Percentiles rank a stretch among this genome's conserved stretches.
Evolutionary conservation across 2,113 vertebrate species (phyloP).

Genomic region (Anguilla rostrata): DNA sequence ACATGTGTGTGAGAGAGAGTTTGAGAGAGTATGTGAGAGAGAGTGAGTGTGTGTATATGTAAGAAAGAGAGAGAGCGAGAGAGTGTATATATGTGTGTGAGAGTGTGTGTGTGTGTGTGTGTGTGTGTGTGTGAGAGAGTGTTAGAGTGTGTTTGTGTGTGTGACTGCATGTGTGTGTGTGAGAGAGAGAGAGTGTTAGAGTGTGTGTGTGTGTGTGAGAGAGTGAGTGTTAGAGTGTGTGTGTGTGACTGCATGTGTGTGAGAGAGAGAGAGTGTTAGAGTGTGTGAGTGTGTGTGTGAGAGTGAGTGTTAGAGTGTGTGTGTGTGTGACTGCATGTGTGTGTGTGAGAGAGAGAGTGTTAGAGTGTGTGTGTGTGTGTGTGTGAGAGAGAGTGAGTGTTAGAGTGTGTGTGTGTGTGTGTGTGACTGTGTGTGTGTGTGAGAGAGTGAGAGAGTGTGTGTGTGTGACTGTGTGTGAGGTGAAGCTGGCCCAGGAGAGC

Average conservation of each 20-base stretch:
- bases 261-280: not conserved
- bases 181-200: not conserved
- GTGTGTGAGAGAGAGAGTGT: not conserved
- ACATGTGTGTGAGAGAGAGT: not conserved
- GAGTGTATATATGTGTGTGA: not conserved
- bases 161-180: too few relatives aligned
- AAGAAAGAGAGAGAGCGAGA: too few relatives aligned
- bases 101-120: conserved; percentile 1
- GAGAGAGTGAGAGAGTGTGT: not conserved
- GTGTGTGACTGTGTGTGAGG: not conserved
- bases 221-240: conserved; percentile 1
- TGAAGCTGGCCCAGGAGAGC: not conserved
- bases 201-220: not conserved
- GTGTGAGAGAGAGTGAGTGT: not conserved
- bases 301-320: not conserved
- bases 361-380: conserved; percentile 1
- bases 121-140: not conserved
- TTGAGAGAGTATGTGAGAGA: not conserved
- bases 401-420: not conserved
- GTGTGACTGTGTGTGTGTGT: not conserved
- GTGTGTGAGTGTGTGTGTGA: not conserved
- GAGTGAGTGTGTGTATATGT: not conserved
- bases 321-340: not conserved
- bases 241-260: conserved; percentile 4
- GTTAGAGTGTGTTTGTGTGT: not conserved